phyloP scores from a whole-genome alignment of 2,797 vertebrate genomes.

The Coendou prehensilis region DNA sequence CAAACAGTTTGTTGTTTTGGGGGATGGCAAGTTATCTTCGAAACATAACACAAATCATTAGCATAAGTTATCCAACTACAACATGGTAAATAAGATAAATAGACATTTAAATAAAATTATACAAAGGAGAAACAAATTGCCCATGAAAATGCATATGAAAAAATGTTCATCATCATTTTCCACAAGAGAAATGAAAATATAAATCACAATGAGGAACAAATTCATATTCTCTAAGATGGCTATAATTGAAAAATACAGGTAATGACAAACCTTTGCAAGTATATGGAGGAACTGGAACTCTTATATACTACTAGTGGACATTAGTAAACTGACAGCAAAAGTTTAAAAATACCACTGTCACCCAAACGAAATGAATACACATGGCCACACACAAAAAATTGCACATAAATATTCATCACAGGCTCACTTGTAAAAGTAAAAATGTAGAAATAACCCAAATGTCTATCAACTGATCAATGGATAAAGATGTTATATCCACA shows the following conservation, averaged over 20 bases:
- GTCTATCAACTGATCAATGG: neutral
- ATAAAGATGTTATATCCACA: neutral
- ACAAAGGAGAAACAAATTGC: neutral
- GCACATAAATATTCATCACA: neutral
- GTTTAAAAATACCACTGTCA: neutral
- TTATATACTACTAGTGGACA: neutral
- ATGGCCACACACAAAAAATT: neutral
- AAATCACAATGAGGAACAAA: neutral
- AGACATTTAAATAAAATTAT: neutral
- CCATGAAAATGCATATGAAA: neutral
- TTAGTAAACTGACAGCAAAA: neutral
- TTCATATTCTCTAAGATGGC: neutral
- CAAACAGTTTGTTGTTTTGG: no score
- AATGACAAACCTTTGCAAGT: neutral
- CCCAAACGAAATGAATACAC: neutral
- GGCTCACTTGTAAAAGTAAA: neutral
- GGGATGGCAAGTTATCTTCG: neutral
- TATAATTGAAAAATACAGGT: neutral
- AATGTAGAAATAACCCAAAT: neutral
- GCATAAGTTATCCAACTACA: neutral
- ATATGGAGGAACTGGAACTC: neutral
- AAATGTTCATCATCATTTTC: neutral
- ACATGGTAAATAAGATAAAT: neutral
- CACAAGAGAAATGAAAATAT: neutral
- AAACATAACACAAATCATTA: neutral